phyloP scores from a whole-genome alignment of 2,888 invertebrate genomes.

The Tachina fera region DNA sequence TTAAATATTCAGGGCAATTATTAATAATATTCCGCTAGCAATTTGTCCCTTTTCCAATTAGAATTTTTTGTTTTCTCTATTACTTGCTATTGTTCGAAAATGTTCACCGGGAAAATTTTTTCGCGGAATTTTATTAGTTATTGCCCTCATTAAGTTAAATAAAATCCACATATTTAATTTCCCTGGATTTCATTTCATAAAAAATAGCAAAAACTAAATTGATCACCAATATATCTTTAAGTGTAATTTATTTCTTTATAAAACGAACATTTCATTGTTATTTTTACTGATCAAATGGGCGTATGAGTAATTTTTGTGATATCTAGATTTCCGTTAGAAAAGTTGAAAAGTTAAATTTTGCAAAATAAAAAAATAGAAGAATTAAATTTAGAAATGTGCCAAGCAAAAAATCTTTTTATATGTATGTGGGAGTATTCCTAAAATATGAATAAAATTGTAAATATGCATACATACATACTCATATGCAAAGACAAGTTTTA shows the following conservation, averaged over 20 bases:
- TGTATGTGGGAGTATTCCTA: slow-evolving; percentile 46
- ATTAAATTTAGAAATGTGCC: slow-evolving; percentile 17
- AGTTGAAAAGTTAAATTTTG: slow-evolving; percentile 61
- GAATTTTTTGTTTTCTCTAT: too few species aligned
- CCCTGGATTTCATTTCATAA: too few species aligned
- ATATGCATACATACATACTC: neutral
- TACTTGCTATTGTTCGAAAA: too few species aligned
- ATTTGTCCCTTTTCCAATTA: too few species aligned
- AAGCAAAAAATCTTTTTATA: neutral
- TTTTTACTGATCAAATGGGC: slow-evolving; percentile 64
- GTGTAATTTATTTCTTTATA: slow-evolving; percentile 38
- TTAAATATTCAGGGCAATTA: too few species aligned
- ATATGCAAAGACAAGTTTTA: neutral
- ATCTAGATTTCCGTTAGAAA: slow-evolving; percentile 70
- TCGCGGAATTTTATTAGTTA: too few species aligned
- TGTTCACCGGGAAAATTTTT: too few species aligned
- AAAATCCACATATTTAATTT: too few species aligned
- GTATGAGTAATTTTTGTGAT: slow-evolving; percentile 71
- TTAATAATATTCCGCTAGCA: too few species aligned
- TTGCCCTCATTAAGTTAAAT: too few species aligned
- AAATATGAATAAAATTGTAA: neutral
- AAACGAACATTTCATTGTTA: slow-evolving; percentile 28
- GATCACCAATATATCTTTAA: slow-evolving; percentile 4
- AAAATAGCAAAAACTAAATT: too few species aligned
- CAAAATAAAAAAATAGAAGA: slow-evolving; percentile 12